Evolutionary conservation across 2,888 invertebrate genomes (phyloP), one percentile per base, ranked within the genome.

Genomic region (Idaea dimidiata): DNA sequence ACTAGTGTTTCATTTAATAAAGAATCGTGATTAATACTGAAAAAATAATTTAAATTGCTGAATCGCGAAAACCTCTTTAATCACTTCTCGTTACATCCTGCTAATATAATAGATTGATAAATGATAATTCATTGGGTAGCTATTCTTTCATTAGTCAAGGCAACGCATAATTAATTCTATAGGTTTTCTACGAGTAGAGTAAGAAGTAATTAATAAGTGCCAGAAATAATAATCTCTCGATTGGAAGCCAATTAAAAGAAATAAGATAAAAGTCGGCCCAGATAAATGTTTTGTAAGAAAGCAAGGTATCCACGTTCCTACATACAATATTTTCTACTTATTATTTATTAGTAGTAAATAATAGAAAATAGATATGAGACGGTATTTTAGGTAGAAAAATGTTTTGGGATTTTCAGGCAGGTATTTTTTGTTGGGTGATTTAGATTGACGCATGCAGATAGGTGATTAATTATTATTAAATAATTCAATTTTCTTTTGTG

Each of bases 171-270:
- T 8, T 43, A 10, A 43, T 43, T 3, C 24, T 24, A 3, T 24
- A 24, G 10, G 43, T 43, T 10, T n/a, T 8, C 14, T 43, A 43
- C 8, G 43, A 14, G 8, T 7, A 43, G 43, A 43, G 10, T 43
- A 43, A 14, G 43, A 10, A 43, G 14, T 43, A 43, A 43, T 43
- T 43, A 43, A 43, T 43, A 10, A 43, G 8, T 43, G 14, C 43
- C 10, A 43, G 10, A 43, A 14, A 43, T 43, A 64, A 62, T 68
- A 60, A 61, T 64, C 66, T 60, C 65, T 63, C 65, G 60, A 53
- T 61, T 62, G 65, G 64, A 68, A 61, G 16, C 57, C 64, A 64
- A 69, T 64, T 64, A 62, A 62, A 57, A 62, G 54, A 58, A 59
- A 60, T 64, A 56, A 63, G 54, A 54, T 62, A 61, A 62, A 57